Evolutionary conservation across 2,888 invertebrate genomes (phyloP), one percentile per base, ranked within the genome.

Genomic region (Gordius sp.): DNA sequence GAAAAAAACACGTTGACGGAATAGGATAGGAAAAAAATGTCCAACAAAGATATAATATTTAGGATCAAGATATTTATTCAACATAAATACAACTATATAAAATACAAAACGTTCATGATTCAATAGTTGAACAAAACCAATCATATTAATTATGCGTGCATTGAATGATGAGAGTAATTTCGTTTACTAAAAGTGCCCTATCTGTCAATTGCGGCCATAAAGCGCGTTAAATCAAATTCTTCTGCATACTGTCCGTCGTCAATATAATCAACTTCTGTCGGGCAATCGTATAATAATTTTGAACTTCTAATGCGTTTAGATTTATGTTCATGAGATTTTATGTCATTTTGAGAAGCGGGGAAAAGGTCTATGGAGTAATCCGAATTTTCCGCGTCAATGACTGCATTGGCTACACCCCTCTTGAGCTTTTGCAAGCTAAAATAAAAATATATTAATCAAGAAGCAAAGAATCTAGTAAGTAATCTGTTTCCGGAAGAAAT

Each of bases 341-440:
- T n/a, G 4, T 4, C 4, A 47, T 47, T 47, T 47, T 8, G 4
- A 13, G 47, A 20, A 20, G 47, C 4, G 20, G 47, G 4, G 20
- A 47, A 47, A 47, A n/a, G 20, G 23, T 47, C 47, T 20, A 47
- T 20, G 4, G 4, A 4, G 47, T 47, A 47, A 47, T 47, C 47
- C 4, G 47, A 8, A 20, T 47, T 47, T 47, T 47, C 47, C 4
- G 8, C 20, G 23, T 47, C 20, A 8, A 47, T 20, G 4, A 47
- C 20, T 4, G 47, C 8, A 20, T 47, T 47, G 8, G 47, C 47
- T 13, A 47, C 23, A 20, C n/a, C 47, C 23, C 8, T 8, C 20
- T 47, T 47, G 20, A 47, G 20, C 23, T 47, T 8, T 20, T 47
- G 47, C 20, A 47, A 47, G 4, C 47, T 47, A 4, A 4, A 33